Evolutionary conservation across 2,888 invertebrate genomes (phyloP), one percentile per base, ranked within the genome.

Genomic region (Ophion obscuratus): DNA sequence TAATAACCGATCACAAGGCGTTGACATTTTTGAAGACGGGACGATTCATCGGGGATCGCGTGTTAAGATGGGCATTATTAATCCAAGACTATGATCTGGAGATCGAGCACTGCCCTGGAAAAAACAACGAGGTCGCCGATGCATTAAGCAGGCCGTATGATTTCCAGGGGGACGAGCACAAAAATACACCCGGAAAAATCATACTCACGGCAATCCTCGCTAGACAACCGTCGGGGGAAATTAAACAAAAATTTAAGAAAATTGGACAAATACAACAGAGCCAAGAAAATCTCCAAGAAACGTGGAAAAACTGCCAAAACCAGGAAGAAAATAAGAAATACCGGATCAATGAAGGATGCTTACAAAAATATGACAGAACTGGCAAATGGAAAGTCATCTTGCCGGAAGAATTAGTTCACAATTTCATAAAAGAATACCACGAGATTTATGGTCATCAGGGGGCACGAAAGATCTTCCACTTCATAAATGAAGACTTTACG

Each of bases 51-150:
- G 62, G 64, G 14, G 66, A 67, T 2, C 14, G 81, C 17, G 2
- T 57, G n/a, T 44, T 47, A 0, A n/a, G 74, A 14, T 75, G 9
- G 44, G 44, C 44, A 0, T 2, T 44, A 6, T 44, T 44, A 11
- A 11, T n/a, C 5, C 59, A 17, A 67, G 81, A 27, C 40, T 7
- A 53, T 75, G 1, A 36, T 40, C 0, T 31, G 67, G 40, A 24
- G 36, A 67, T 81, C 3, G 24, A 81, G 9, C 67, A 75, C n/a
- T 81, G 81, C 10, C 6, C 17, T 14, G 81, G 81, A 36, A 31
- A 36, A 9, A 27, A 73, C n/a, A n/a, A n/a, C 14, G 20, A 31
- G 2, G 80, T 81, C 0, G 74, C 81, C 0, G 73, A 66, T 9
- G 7, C 36, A 2, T 20, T 76, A 14, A 76, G 76, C 36, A 27